Conservation (phyloP, 2,113 vertebrate species). For the Campylomormyrus tamandua region DNA sequence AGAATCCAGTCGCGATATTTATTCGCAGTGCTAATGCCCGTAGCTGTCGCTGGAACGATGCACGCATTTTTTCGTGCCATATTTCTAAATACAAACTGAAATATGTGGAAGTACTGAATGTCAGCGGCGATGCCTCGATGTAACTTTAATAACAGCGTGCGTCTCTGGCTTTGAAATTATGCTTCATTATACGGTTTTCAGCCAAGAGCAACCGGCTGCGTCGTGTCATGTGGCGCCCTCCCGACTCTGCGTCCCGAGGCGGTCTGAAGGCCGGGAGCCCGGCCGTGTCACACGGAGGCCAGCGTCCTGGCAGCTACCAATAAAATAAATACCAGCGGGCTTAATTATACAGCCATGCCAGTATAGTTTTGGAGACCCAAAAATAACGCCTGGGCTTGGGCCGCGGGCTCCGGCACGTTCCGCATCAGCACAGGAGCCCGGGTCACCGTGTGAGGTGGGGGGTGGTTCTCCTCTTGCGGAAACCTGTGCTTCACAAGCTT, state of each 20-base stretch:
- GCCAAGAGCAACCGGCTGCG: slow-evolving; percentile 46
- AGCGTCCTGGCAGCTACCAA: slow-evolving; percentile 43
- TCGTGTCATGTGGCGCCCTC: slow-evolving; percentile 50
- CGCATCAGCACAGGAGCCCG: background rate
- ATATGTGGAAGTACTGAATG: slow-evolving; percentile 42
- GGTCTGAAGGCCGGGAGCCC: slow-evolving; percentile 50
- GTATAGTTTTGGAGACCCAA: slow-evolving; percentile 54
- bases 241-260: slow-evolving; percentile 41
- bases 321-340: slow-evolving; percentile 54
- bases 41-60: background rate
- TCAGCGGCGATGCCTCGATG: slow-evolving; percentile 27
- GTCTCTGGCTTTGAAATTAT: slow-evolving; percentile 45
- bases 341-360: slow-evolving; percentile 58
- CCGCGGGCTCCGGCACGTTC: background rate
- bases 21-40: background rate
- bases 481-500: slow-evolving; percentile 37
- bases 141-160: slow-evolving; percentile 50
- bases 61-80: background rate
- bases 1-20: background rate
- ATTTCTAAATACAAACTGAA: slow-evolving; percentile 42
- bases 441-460: slow-evolving; percentile 40
- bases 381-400: slow-evolving; percentile 28
- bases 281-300: slow-evolving; percentile 50
- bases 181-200: slow-evolving; percentile 53
- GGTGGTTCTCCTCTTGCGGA: slow-evolving; percentile 26